Percentiles rank a stretch among this genome's conserved stretches.
phyloP scores from a whole-genome alignment of 2,888 invertebrate genomes.

The Nomada fucata region DNA sequence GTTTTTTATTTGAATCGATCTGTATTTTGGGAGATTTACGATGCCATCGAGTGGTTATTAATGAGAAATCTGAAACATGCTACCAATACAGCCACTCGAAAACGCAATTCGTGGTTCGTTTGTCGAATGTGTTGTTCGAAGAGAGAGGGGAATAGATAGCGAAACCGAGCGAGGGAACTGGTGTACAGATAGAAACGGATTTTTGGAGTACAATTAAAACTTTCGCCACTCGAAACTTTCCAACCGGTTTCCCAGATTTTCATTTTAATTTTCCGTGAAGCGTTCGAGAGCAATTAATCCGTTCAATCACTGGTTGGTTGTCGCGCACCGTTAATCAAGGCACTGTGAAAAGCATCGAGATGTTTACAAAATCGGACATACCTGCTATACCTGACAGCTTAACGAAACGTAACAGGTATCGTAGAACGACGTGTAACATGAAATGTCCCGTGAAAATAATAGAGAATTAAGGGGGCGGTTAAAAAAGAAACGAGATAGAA shows the following conservation, averaged over 20 bases:
- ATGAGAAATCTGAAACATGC: neutral
- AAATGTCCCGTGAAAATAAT: slow-evolving; percentile 4
- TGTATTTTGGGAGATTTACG: no score
- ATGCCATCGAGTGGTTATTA: neutral
- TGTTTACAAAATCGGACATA: neutral
- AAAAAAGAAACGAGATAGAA: neutral
- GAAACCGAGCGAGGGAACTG: neutral
- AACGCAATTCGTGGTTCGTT: neutral
- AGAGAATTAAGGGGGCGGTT: no score
- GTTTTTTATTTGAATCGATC: neutral
- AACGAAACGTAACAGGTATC: slow-evolving; percentile 27
- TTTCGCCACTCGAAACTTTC: slow-evolving; percentile 8
- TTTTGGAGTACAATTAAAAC: slow-evolving; percentile 38
- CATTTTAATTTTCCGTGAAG: slow-evolving; percentile 20
- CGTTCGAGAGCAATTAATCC: slow-evolving; percentile 12
- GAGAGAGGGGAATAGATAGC: neutral
- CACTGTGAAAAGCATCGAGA: neutral
- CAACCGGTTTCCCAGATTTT: neutral
- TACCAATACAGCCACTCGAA: neutral
- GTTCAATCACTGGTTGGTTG: neutral
- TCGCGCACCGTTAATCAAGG: neutral
- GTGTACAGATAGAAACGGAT: neutral
- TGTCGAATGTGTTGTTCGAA: neutral
- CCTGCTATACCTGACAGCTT: neutral
- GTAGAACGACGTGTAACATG: neutral